These are phyloP conservation scores for Columba livia DNA, from an alignment of 2,113 vertebrate genomes.

Conservation along the genomic window DNA sequence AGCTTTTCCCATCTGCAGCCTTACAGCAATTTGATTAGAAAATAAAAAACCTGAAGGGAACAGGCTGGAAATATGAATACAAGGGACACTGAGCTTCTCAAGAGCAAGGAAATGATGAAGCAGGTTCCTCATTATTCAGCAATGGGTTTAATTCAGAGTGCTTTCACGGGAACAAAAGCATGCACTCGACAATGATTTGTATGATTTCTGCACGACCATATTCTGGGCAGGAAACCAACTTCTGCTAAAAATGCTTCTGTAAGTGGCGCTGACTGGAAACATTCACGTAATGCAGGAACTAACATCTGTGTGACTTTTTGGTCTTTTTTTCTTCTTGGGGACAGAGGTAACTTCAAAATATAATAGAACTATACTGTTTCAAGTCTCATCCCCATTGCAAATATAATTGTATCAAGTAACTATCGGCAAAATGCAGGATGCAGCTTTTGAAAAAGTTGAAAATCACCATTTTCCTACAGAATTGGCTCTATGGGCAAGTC, in stretches of 20 bases:
- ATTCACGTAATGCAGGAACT: not conserved
- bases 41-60: not conserved
- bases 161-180: not conserved
- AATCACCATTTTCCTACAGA: not conserved
- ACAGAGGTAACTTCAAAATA: not conserved
- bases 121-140: constrained; percentile 21
- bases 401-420: not conserved
- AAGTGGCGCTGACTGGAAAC: not conserved
- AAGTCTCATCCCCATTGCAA: not conserved
- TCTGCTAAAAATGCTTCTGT: not conserved
- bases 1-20: constrained; percentile 7
- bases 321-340: not conserved
- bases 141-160: not conserved
- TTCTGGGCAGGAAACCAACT: constrained; percentile 26
- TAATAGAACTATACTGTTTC: not conserved
- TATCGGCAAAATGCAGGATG: not conserved
- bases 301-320: not conserved
- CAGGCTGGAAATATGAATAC: not conserved
- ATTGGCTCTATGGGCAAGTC: not conserved
- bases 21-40: not conserved
- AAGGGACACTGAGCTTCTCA: not conserved
- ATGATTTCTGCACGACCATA: not conserved
- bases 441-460: not conserved
- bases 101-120: constrained; percentile 23
- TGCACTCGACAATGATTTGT: constrained; percentile 15